A percentile compares a stretch with the other conserved stretches of the same genome.
Conservation (phyloP, 1,140 invertebrate species). For the Monochamus saltuarius region DNA sequence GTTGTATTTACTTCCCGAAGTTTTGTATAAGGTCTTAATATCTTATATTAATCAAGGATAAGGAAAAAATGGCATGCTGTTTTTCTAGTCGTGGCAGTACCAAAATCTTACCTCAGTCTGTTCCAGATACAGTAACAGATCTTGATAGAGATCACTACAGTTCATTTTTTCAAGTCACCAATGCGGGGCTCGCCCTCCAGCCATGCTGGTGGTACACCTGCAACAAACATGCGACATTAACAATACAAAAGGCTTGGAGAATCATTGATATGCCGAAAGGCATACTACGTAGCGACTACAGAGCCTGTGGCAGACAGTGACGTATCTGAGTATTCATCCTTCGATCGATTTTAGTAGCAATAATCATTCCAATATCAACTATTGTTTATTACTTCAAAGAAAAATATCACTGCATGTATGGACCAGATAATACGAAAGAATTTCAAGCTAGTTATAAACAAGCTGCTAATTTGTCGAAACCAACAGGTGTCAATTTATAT, state of each 20-base stretch:
- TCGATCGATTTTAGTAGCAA: too few relatives aligned
- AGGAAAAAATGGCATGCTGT: background rate
- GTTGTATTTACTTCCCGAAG: too few relatives aligned
- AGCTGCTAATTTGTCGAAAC: background rate
- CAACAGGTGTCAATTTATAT: background rate
- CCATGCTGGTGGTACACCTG: slow-evolving; percentile 30
- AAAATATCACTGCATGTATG: too few relatives aligned
- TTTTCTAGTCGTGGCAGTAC: background rate
- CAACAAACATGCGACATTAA: slow-evolving; percentile 23
- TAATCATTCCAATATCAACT: too few relatives aligned
- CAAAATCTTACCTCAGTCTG: slow-evolving; percentile 30
- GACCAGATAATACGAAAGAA: too few relatives aligned
- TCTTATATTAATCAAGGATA: background rate
- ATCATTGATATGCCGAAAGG: slow-evolving; percentile 28
- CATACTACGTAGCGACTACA: background rate
- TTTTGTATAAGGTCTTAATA: too few relatives aligned
- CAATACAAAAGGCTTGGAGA: slow-evolving; percentile 24
- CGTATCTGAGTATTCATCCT: background rate
- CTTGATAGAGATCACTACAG: slow-evolving; percentile 35
- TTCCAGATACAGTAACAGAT: slow-evolving; percentile 37
- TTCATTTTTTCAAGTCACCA: slow-evolving; percentile 30
- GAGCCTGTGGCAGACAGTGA: background rate
- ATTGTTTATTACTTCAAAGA: too few relatives aligned
- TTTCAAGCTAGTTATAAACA: background rate
- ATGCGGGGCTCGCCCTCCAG: slow-evolving; percentile 17